Evolutionary conservation across 2,888 invertebrate species (phyloP), one percentile per base, ranked within the genome.

Genomic region (Pomacea canaliculata): DNA sequence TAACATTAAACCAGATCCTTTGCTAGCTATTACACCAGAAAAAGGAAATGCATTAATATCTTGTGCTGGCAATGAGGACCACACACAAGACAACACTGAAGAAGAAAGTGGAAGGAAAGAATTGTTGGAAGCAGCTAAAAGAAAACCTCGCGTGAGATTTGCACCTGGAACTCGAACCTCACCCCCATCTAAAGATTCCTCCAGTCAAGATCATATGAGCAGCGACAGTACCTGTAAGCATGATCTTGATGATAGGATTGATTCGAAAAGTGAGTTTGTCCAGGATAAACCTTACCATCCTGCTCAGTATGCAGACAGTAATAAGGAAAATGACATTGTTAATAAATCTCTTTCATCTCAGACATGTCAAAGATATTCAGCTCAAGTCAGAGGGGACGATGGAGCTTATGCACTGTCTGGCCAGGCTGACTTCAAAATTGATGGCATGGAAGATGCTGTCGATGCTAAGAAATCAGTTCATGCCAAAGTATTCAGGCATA

Each of bases 1-100:
- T 5, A 73, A 59, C 16, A 60, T 81, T 9, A 76, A 73, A 60
- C 82, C 84, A 62, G 86, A 87, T 63, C 85, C 86, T 12, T 76
- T 81, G 48, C 75, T 88, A 23, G 76, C 83, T 65, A 70, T 88
- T 19, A 88, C 88, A 7, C 88, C 88, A 59, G 84, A 86, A 69
- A 85, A 84, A 77, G 51, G 77, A 1, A 48, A 74, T 23, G 71
- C 71, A 27, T 69, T 46, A 16, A 66, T 67, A 18, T 60, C 60
- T 2, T 70, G 76, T 59, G 72, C 60, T 48, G 2, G 46, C 18
- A 60, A 37, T 37, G 37, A 59, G 8, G 37, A 49, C 18, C n/a
- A 16, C n/a, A 10, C n/a, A 10, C 49, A 63, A n/a, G 75, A 56
- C 4, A 77, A 27, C 73, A 68, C 51, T 27, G 72, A 59, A 19